Conservation (phyloP, 1,140 invertebrate genomes). For the Chironomus tepperi region DNA sequence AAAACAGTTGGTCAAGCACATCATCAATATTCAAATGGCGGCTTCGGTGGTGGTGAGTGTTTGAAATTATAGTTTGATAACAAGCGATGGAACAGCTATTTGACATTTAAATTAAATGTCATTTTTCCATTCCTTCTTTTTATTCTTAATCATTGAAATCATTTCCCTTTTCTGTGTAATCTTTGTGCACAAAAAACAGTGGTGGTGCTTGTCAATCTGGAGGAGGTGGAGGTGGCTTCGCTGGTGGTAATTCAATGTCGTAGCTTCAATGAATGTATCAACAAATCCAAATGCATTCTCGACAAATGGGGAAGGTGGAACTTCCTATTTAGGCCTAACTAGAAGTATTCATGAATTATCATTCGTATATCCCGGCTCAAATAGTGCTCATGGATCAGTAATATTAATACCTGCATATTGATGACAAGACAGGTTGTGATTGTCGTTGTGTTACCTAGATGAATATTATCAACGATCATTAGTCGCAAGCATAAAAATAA, state of each 20-base stretch:
- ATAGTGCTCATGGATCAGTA: slow-evolving; percentile 57
- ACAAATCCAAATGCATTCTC: background rate
- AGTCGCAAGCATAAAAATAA: slow-evolving; percentile 69
- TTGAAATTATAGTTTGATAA: background rate
- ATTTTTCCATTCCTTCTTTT: too few species aligned
- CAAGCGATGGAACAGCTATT: too few species aligned
- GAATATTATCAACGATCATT: slow-evolving; percentile 58
- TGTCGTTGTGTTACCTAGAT: slow-evolving; percentile 74
- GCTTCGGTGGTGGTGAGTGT: slow-evolving; percentile 64
- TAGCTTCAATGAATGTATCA: slow-evolving; percentile 40
- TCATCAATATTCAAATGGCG: slow-evolving; percentile 48
- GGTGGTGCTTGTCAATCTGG: slow-evolving; percentile 36
- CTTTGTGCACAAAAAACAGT: background rate
- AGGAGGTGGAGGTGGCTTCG: slow-evolving; percentile 63
- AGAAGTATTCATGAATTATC: slow-evolving; percentile 44
- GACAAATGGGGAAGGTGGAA: slow-evolving; percentile 68
- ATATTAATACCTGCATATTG: slow-evolving; percentile 63
- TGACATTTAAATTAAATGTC: too few species aligned
- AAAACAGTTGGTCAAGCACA: slow-evolving; percentile 42
- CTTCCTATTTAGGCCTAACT: slow-evolving; percentile 54
- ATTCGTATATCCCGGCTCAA: slow-evolving; percentile 45
- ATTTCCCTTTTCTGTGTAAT: too few species aligned
- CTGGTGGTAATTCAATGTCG: slow-evolving; percentile 58
- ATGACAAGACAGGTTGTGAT: slow-evolving; percentile 69
- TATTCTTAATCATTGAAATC: too few species aligned